A percentile compares a stretch with the other conserved stretches of the same genome.
Conservation (phyloP, 2,113 vertebrate species). For the Blennius ocellaris region DNA sequence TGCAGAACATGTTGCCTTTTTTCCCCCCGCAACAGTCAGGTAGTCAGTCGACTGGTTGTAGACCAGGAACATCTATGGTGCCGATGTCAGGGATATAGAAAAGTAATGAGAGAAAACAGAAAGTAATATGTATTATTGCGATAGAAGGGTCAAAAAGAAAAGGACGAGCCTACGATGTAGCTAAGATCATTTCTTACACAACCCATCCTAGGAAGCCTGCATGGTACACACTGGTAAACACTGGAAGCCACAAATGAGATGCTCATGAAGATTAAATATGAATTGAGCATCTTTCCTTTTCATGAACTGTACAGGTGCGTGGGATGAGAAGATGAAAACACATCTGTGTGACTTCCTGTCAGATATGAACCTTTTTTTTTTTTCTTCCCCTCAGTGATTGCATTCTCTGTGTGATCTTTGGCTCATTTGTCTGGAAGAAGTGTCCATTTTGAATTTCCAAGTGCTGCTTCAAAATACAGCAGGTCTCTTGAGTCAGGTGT, state of each 20-base stretch:
- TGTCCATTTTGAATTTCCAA: background rate
- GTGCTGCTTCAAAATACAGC: background rate
- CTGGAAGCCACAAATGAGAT: too few relatives aligned
- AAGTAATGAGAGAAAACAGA: background rate
- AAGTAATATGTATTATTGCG: background rate
- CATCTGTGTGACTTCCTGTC: background rate
- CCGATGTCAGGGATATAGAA: background rate
- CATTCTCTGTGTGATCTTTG: background rate
- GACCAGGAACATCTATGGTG: background rate
- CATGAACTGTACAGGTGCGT: background rate
- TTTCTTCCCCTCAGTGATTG: background rate
- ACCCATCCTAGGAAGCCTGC: too few relatives aligned
- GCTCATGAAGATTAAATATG: too few relatives aligned
- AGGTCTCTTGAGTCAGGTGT: background rate
- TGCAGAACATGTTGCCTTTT: constrained; percentile 27
- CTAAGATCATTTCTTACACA: too few relatives aligned
- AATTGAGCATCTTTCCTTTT: too few relatives aligned
- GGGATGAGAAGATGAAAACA: background rate
- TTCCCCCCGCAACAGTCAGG: too few relatives aligned
- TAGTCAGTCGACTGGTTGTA: too few relatives aligned
- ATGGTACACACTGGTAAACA: too few relatives aligned
- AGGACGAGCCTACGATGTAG: too few relatives aligned
- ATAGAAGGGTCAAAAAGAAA: too few relatives aligned
- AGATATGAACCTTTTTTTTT: background rate
- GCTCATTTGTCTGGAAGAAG: background rate